Evolutionary conservation across 2,888 invertebrate genomes (phyloP).

Genomic region (Anodontia alba): DNA sequence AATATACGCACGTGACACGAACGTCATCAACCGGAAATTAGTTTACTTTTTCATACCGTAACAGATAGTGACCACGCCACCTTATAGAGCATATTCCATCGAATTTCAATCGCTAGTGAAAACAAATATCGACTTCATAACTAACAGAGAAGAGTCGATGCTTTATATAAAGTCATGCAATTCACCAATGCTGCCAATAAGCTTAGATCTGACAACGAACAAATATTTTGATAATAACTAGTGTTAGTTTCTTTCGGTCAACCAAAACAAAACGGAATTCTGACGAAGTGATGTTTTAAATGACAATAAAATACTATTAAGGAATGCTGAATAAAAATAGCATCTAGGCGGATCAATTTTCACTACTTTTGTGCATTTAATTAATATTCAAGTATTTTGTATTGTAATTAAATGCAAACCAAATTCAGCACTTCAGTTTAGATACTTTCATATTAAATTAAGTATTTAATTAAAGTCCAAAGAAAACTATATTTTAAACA

Average conservation of each 20-base stretch:
- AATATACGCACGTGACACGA: background rate
- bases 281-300: too few species aligned
- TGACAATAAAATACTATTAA: too few species aligned
- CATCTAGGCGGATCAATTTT: too few species aligned
- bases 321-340: too few species aligned
- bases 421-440: too few species aligned
- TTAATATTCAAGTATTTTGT: too few species aligned
- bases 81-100: background rate
- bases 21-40: slow-evolving; percentile 20
- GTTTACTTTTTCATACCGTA: background rate
- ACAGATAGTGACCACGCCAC: background rate
- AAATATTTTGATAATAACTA: background rate
- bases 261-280: background rate
- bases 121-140: slow-evolving; percentile 11
- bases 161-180: slow-evolving; percentile 14
- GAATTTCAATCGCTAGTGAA: slow-evolving; percentile 3
- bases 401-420: too few species aligned
- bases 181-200: background rate
- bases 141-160: background rate
- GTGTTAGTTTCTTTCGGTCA: background rate
- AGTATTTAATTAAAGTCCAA: too few species aligned
- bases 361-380: too few species aligned
- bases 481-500: too few species aligned
- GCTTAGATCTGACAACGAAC: background rate
- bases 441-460: too few species aligned